Evolutionary conservation across 2,888 invertebrate genomes (phyloP), one percentile per base, ranked within the genome.

Genomic region (Nemotelus nigrinus): DNA sequence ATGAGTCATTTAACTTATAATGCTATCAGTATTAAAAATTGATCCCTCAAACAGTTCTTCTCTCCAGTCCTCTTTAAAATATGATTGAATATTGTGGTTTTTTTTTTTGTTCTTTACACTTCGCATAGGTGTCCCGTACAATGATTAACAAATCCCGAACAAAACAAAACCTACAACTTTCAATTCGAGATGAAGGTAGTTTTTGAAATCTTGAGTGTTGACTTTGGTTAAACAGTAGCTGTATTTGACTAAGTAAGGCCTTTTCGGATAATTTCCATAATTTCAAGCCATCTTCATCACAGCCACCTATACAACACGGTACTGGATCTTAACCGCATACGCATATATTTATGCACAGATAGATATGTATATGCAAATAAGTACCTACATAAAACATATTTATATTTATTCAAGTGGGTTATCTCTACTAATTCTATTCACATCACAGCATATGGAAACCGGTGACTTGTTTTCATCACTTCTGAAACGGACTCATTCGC

Each of bases 191-290:
- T 25, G 25, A 25, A 25, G 25, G 25, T 25, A 25, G 77, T 63
- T 74, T 74, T 74, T 78, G 58, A 68, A 72, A 71, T 6, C 63
- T 76, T 58, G 72, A 76, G 71, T 77, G 78, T 78, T 78, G 76
- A 78, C 78, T 78, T 78, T 72, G 72, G 78, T 72, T 65, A 78
- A 78, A 78, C 78, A 78, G 78, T 78, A 78, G 78, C 78, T 65
- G 72, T 74, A 48, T 74, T 74, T 74, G 74, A 50, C 74, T 74
- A 74, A 25, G 25, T 25, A 25, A 74, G 74, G 60, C 74, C 60
- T 74, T 72, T 74, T 74, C 74, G 74, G 74, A 74, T 74, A 74
- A 74, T 74, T 74, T 74, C 74, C 74, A 74, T 74, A 74, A 60
- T 74, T 74, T 74, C 60, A 63, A 74, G 74, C 60, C 60, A 48